phyloP scores from a whole-genome alignment of 2,113 vertebrate species.

The Trachemys scripta region DNA sequence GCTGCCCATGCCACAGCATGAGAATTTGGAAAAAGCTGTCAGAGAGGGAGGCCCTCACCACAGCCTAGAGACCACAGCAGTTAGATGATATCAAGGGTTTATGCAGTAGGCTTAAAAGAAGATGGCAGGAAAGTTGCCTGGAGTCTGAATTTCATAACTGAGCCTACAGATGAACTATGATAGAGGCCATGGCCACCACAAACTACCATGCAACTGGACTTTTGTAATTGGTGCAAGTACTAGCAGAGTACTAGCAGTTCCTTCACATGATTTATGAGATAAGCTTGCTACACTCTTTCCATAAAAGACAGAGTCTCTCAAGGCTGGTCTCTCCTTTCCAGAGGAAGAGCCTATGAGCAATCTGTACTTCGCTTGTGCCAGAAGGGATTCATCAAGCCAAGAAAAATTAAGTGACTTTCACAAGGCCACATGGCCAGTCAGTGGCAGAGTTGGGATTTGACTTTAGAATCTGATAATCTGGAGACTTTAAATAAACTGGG shows the following conservation, averaged over 20 bases:
- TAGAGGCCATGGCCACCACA: neutral
- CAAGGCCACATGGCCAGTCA: neutral
- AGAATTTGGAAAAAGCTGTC: neutral
- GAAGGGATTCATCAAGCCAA: neutral
- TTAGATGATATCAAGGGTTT: neutral
- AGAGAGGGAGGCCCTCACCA: neutral
- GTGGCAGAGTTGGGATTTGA: neutral
- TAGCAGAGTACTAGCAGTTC: neutral
- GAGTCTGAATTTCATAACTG: neutral
- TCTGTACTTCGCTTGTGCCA: neutral
- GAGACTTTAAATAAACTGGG: neutral
- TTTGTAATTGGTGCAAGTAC: neutral
- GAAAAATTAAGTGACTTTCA: neutral
- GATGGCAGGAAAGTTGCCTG: neutral
- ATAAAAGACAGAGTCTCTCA: neutral
- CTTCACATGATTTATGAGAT: neutral
- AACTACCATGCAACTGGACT: neutral
- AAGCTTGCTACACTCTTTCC: neutral
- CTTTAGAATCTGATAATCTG: neutral
- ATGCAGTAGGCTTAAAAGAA: neutral
- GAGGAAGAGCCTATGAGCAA: neutral
- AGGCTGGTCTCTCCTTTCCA: neutral
- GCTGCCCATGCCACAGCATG: neutral
- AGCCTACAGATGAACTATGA: neutral
- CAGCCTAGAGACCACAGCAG: neutral